Evolutionary conservation across 2,888 invertebrate species (phyloP).

Genomic region (Horisme vitalbata): DNA sequence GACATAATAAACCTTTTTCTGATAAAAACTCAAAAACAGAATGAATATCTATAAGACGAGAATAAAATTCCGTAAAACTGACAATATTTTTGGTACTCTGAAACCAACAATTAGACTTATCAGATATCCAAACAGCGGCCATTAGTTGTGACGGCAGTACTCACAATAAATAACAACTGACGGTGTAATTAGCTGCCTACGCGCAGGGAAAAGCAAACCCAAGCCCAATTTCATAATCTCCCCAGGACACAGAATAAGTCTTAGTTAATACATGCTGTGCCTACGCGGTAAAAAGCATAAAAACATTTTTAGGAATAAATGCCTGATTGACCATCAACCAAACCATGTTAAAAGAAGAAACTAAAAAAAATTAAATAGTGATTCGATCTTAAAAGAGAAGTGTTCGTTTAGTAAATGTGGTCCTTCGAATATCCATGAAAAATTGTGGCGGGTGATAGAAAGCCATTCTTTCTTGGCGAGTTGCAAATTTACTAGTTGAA

Average conservation of each 20-base stretch:
- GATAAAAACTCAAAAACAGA: no score
- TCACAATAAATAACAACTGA: constrained; percentile 63
- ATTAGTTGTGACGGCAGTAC: constrained; percentile 49
- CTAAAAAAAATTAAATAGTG: no score
- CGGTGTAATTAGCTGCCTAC: constrained; percentile 75
- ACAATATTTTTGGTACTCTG: constrained; percentile 1
- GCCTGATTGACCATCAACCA: not conserved
- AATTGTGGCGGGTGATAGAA: no score
- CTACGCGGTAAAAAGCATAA: constrained; percentile 39
- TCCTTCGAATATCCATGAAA: no score
- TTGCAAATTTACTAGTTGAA: not conserved
- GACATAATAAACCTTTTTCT: no score
- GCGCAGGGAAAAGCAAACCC: constrained; percentile 61
- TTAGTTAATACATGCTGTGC: constrained; percentile 35
- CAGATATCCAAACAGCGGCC: constrained; percentile 42
- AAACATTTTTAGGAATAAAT: no score
- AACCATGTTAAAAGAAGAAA: no score
- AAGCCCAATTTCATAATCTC: constrained; percentile 69
- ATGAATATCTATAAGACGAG: no score
- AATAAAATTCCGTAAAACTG: no score
- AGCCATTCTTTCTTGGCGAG: no score
- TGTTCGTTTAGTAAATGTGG: no score
- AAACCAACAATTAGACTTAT: constrained; percentile 39
- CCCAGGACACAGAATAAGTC: constrained; percentile 18
- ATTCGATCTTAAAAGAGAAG: no score